Evolutionary conservation across 2,113 vertebrate species (phyloP).

Genomic region (Lagopus muta): DNA sequence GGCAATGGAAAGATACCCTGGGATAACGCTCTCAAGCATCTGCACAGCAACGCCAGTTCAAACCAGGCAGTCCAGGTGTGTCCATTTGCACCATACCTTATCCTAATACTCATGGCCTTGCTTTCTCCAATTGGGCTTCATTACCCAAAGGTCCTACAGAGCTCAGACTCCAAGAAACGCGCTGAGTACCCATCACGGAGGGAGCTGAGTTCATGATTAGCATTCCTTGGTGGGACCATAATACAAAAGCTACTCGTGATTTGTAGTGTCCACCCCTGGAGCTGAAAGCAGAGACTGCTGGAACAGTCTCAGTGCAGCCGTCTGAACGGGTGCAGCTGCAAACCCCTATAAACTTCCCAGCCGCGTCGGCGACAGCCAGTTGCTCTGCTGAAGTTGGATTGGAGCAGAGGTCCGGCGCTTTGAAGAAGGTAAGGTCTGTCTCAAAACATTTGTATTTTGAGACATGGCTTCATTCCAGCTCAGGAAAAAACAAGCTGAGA

Average conservation of each 20-base stretch:
- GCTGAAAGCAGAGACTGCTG: background rate
- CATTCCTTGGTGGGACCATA: background rate
- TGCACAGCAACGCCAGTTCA: rapidly evolving
- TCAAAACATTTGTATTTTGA: background rate
- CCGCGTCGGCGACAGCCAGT: rapidly evolving
- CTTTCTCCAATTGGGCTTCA: background rate
- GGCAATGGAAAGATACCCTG: background rate
- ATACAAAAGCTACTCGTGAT: background rate
- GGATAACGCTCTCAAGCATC: background rate
- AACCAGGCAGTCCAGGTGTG: background rate
- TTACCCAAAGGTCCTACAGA: background rate
- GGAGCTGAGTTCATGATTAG: background rate
- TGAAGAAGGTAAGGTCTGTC: background rate
- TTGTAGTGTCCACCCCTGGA: background rate
- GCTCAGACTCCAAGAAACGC: rapidly evolving
- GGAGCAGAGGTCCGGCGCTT: background rate
- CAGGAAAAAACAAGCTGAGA: background rate
- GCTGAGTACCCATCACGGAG: background rate
- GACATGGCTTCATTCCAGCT: background rate
- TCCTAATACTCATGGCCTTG: rapidly evolving
- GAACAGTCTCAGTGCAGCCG: background rate
- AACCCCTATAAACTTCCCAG: background rate
- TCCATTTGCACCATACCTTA: background rate
- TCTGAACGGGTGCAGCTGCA: conserved; percentile 1
- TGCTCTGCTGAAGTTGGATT: background rate